A percentile compares a stretch with the other conserved stretches of the same genome.
Evolutionary conservation across 2,888 invertebrate species (phyloP).

Genomic region (Cryptocephalus moraei): DNA sequence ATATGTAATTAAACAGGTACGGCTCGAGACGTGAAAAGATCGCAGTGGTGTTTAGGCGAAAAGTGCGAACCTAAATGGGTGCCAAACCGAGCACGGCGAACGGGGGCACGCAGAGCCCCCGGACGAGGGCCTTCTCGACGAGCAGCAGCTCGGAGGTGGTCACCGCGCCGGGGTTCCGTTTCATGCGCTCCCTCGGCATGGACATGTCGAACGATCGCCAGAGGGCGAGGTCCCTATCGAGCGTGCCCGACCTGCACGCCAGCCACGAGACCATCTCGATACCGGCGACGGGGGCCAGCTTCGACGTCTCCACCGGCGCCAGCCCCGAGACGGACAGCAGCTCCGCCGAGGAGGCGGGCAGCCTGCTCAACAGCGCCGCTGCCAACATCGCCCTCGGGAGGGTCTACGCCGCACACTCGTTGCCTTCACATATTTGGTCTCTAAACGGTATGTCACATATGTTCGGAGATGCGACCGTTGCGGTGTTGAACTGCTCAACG

Average conservation of each 20-base stretch:
- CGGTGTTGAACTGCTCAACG: too few species aligned
- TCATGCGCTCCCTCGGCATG: constrained; percentile 43
- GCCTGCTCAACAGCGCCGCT: constrained; percentile 36
- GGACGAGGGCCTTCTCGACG: constrained; percentile 65
- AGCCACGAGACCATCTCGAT: constrained; percentile 32
- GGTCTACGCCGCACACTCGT: constrained; percentile 79
- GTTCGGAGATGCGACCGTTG: neutral
- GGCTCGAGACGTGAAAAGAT: constrained; percentile 1
- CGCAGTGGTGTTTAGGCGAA: neutral
- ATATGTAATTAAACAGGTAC: constrained; percentile 16
- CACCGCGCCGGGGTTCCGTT: constrained; percentile 25
- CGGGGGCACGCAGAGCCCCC: constrained; percentile 57
- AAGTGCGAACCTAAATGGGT: constrained; percentile 50
- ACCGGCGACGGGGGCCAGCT: constrained; percentile 51
- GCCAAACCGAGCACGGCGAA: constrained; percentile 77
- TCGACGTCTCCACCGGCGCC: constrained; percentile 53
- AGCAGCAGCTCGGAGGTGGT: constrained; percentile 40
- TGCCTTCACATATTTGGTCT: constrained; percentile 89
- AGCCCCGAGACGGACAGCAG: constrained; percentile 60
- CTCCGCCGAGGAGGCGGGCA: constrained; percentile 51
- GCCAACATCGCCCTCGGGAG: constrained; percentile 56
- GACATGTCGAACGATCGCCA: constrained; percentile 69
- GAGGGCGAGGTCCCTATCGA: constrained; percentile 67
- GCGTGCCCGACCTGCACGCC: constrained; percentile 63
- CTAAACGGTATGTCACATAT: constrained; percentile 68